These are phyloP conservation scores for Metacarcinus magister DNA, from an alignment of 2,888 invertebrate genomes.

Conservation along the genomic window DNA sequence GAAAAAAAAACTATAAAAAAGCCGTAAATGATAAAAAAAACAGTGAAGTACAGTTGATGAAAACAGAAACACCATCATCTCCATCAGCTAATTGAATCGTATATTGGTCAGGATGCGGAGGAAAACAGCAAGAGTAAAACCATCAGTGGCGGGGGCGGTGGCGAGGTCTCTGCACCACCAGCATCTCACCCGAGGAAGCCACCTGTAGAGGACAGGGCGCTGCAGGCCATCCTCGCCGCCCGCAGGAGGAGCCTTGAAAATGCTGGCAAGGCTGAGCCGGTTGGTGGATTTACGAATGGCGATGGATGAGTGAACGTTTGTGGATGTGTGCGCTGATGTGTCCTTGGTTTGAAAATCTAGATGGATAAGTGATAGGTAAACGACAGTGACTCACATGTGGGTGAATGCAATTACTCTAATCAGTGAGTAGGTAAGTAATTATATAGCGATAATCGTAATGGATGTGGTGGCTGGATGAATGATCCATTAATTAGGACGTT, in stretches of 20 bases:
- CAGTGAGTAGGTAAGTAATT: background rate
- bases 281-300: constrained; percentile 70
- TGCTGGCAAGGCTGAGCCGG: constrained; percentile 77
- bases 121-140: constrained; percentile 55
- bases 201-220: constrained; percentile 73
- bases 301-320: background rate
- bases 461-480: constrained; percentile 46
- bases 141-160: background rate
- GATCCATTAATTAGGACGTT: background rate
- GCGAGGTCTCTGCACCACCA: constrained; percentile 42
- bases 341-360: background rate
- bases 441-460: background rate
- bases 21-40: background rate
- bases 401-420: constrained; percentile 3
- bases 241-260: constrained; percentile 76
- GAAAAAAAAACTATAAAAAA: background rate
- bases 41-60: background rate
- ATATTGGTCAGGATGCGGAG: constrained; percentile 60
- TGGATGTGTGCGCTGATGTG: background rate
- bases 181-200: constrained; percentile 65
- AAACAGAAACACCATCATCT: background rate
- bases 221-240: constrained; percentile 75
- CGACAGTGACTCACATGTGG: background rate
- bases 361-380: background rate
- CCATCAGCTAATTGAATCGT: constrained; percentile 54